Evolutionary conservation across 2,113 vertebrate genomes (phyloP), one percentile per base, ranked within the genome.

Genomic region (Pelecanus crispus): DNA sequence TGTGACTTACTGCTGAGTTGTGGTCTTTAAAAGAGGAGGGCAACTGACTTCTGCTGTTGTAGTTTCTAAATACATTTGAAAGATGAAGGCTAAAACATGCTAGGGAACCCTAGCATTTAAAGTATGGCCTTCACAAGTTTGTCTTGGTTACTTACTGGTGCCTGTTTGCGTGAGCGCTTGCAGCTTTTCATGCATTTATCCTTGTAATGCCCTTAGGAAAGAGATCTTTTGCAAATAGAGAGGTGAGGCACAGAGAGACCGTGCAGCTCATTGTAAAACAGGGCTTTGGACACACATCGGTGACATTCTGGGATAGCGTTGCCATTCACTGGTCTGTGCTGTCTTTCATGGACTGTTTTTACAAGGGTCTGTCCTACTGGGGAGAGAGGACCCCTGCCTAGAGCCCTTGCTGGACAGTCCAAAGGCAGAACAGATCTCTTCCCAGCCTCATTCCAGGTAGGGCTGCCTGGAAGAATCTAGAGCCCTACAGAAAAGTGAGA

Each of bases 101-200:
- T 40, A 34, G 34, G 44, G 38, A 81, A 25, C 42, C 45, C 40
- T 81, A 44, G 40, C 7, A 14, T 87, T 87, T 75, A 20, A 75
- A 82, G 34, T 17, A 45, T 32, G 49, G 31, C 53, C 26, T 80
- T 90, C 34, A 44, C 53, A 53, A 31, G 22, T 81, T 90, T 70
- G 38, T 68, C 17, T 6, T 65, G 15, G 24, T 78, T 85, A 14
- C 36, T 52, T 36, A 52, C 2, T 49, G 56, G 17, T 78, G 22
- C 22, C 5, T 81, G 17, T 72, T 92, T 59, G 52, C 1, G 0
- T 0, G 0, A 68, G 38, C 7, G 1, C 34, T 59, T 83, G 16
- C 29, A 61, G 2, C 40, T 78, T 92, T 61, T 75, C 18, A 0
- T 36, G 10, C 5, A 2, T 49, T 88, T 58, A 11, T 42, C 42